Conservation (phyloP, 2,888 invertebrate species). For the Andrena dorsata region DNA sequence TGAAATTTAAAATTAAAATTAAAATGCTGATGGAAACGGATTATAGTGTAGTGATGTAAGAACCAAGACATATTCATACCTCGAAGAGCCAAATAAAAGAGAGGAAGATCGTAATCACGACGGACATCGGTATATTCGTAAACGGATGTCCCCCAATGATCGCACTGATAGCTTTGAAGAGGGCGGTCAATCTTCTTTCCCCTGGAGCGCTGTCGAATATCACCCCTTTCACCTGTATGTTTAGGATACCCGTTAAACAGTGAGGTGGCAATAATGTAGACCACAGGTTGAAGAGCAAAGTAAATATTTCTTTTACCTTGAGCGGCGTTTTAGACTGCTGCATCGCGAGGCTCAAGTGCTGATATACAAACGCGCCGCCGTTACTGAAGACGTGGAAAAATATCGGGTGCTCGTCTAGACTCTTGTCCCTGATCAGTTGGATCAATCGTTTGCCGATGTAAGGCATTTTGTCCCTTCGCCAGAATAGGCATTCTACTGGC, state of each 20-base stretch:
- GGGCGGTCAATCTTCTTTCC: slow-evolving; percentile 86
- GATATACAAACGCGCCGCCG: slow-evolving; percentile 91
- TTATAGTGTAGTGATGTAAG: not conserved
- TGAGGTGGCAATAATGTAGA: not conserved
- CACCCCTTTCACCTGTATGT: slow-evolving; percentile 87
- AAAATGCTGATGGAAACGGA: not conserved
- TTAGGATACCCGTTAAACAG: not conserved
- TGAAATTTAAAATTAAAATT: not conserved
- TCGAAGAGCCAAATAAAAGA: slow-evolving; percentile 88
- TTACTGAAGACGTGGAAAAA: slow-evolving; percentile 92
- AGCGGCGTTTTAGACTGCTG: slow-evolving; percentile 86
- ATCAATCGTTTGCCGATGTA: slow-evolving; percentile 88
- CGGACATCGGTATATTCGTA: slow-evolving; percentile 87
- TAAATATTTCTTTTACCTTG: slow-evolving; percentile 82
- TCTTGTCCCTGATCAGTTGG: slow-evolving; percentile 88
- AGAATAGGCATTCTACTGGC: slow-evolving; percentile 89
- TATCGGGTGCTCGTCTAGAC: slow-evolving; percentile 89
- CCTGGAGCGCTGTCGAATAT: slow-evolving; percentile 92
- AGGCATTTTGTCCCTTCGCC: slow-evolving; percentile 87
- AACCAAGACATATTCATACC: slow-evolving; percentile 80
- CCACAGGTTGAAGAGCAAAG: too few species aligned
- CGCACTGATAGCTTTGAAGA: slow-evolving; percentile 88
- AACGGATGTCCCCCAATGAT: slow-evolving; percentile 87
- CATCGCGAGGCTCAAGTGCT: slow-evolving; percentile 88
- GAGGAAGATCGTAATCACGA: slow-evolving; percentile 86